phyloP scores from a whole-genome alignment of 2,888 invertebrate genomes.

The Nemotelus nigrinus region DNA sequence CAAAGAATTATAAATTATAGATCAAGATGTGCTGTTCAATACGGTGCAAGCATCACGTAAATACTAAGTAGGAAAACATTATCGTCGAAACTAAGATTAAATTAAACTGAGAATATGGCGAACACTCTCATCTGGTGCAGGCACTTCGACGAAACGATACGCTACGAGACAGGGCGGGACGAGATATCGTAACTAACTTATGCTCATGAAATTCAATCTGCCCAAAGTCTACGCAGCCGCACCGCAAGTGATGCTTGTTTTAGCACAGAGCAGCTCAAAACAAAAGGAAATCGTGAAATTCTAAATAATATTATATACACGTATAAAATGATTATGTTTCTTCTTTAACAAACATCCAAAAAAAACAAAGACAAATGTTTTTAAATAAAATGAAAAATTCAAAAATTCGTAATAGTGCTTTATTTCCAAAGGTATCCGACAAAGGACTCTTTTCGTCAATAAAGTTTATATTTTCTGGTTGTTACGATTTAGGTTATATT shows the following conservation, averaged over 20 bases:
- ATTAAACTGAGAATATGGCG: constrained; percentile 1
- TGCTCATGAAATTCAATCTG: constrained; percentile 15
- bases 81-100: constrained; percentile 15
- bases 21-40: constrained; percentile 41
- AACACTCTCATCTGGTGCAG: background rate
- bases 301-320: constrained; percentile 45
- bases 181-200: background rate
- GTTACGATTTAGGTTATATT: no score
- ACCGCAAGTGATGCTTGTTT: constrained; percentile 36
- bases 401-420: background rate
- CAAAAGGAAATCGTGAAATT: constrained; percentile 44
- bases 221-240: constrained; percentile 19
- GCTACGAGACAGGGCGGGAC: background rate
- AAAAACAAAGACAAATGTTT: constrained; percentile 39
- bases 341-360: constrained; percentile 35
- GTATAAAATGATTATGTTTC: constrained; percentile 43
- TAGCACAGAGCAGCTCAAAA: constrained; percentile 39
- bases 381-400: constrained; percentile 42
- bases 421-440: no score
- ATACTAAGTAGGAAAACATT: background rate
- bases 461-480: no score
- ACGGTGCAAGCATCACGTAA: constrained; percentile 34
- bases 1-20: constrained; percentile 34
- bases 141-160: constrained; percentile 5
- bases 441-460: no score